phyloP scores from a whole-genome alignment of 1,140 invertebrate species.

The Eumaeus atala region DNA sequence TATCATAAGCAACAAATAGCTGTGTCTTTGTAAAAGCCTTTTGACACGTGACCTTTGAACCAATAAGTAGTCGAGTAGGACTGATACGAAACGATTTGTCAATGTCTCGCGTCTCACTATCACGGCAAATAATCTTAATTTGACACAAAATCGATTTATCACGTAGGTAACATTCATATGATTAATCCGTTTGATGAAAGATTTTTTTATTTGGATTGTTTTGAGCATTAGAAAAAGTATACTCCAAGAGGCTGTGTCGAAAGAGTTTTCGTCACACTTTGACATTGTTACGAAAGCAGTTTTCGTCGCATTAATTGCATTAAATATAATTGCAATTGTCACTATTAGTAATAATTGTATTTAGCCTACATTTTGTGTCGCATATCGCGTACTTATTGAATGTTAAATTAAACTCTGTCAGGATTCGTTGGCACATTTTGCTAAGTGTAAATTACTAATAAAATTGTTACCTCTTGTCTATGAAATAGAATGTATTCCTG shows the following conservation, averaged over 20 bases:
- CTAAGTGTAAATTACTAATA: neutral
- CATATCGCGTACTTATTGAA: too few species aligned
- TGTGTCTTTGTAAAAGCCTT: neutral
- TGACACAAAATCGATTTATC: too few species aligned
- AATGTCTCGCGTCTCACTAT: neutral
- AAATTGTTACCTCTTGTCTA: conserved; percentile 1
- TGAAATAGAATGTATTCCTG: conserved; percentile 8
- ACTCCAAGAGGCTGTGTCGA: neutral
- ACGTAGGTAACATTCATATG: neutral
- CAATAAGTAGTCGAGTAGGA: conserved; percentile 2
- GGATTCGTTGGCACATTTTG: neutral
- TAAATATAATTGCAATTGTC: neutral
- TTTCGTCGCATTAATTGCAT: neutral
- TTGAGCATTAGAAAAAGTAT: neutral
- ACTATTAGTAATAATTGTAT: conserved; percentile 4
- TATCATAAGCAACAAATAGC: neutral
- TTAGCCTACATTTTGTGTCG: neutral
- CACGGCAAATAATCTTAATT: neutral
- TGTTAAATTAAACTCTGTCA: neutral
- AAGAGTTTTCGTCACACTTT: neutral
- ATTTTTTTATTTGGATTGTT: conserved; percentile 9
- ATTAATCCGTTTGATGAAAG: neutral
- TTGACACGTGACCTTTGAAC: neutral
- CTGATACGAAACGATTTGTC: neutral
- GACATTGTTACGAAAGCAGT: neutral